These are phyloP conservation scores for Passer montanus DNA, from an alignment of 2,113 vertebrate genomes.

Conservation along the genomic window DNA sequence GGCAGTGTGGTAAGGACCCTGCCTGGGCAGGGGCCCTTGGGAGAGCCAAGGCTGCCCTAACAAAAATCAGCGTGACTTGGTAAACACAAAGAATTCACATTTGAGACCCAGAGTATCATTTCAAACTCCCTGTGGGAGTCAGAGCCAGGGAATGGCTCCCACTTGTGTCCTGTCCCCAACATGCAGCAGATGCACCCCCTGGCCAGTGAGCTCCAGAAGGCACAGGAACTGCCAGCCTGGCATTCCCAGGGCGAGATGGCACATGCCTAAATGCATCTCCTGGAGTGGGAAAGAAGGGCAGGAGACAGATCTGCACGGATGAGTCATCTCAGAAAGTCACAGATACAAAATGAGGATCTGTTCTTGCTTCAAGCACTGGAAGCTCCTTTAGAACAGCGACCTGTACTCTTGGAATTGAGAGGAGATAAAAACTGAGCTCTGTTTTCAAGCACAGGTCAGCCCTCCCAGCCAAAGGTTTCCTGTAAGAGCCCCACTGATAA, in stretches of 20 bases:
- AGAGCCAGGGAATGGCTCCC: not conserved
- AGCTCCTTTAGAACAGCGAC: not conserved
- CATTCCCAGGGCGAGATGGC: not conserved
- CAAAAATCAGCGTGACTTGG: not conserved
- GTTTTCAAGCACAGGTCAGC: not conserved
- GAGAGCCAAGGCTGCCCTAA: not conserved
- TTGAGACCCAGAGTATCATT: not conserved
- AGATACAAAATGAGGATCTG: not conserved
- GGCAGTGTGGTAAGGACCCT: not conserved
- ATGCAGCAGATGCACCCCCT: not conserved
- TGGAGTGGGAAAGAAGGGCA: not conserved
- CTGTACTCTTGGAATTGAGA: not conserved
- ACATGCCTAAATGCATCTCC: slow-evolving; percentile 6
- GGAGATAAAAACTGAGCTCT: not conserved
- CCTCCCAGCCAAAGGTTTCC: not conserved
- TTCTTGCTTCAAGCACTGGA: not conserved
- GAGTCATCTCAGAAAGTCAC: slow-evolving; percentile 18
- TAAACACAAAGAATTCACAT: not conserved
- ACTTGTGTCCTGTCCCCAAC: not conserved
- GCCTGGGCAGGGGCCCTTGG: not conserved
- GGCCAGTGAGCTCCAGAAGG: not conserved
- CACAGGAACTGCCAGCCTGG: not conserved
- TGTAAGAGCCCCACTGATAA: not conserved
- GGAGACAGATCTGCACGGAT: not conserved
- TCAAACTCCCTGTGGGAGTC: not conserved